phyloP scores from a whole-genome alignment of 2,113 vertebrate genomes.

The Nothoprocta perdicaria region DNA sequence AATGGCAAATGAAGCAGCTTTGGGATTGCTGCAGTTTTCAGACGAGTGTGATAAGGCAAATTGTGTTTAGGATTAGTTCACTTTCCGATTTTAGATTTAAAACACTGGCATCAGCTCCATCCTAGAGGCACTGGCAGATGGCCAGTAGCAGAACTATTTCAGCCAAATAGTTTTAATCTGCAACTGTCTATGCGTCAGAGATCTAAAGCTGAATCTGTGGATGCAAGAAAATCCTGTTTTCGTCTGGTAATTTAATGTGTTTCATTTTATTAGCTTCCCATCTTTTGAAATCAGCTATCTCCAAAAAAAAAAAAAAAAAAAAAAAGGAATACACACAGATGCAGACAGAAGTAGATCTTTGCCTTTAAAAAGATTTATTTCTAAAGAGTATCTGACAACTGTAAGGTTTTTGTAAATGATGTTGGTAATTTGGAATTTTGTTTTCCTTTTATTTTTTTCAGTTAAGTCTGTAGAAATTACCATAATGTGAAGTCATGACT shows the following conservation, averaged over 20 bases:
- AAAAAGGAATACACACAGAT: not conserved
- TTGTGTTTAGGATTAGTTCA: not conserved
- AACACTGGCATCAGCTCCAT: not conserved
- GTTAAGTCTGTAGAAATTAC: not conserved
- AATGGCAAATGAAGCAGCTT: not conserved
- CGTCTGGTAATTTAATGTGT: not conserved
- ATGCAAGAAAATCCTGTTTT: not conserved
- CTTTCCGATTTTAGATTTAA: conserved; percentile 27
- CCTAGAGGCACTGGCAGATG: not conserved
- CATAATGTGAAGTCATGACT: not conserved
- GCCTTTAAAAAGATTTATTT: not conserved
- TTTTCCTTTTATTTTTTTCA: not conserved
- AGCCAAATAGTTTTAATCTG: conserved; percentile 28
- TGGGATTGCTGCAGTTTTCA: not conserved
- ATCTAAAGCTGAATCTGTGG: conserved; percentile 25
- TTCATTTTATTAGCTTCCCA: not conserved
- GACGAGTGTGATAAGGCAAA: not conserved
- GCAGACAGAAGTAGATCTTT: not conserved
- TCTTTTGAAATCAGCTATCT: not conserved
- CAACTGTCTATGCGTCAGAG: not conserved
- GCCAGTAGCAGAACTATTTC: not conserved
- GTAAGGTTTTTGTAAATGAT: not conserved
- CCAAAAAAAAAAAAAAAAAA: not conserved
- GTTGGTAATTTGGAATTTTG: not conserved
- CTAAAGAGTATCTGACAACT: not conserved